These are phyloP conservation scores for Brachyptera putata DNA, from an alignment of 2,888 invertebrate genomes.

Conservation along the genomic window DNA sequence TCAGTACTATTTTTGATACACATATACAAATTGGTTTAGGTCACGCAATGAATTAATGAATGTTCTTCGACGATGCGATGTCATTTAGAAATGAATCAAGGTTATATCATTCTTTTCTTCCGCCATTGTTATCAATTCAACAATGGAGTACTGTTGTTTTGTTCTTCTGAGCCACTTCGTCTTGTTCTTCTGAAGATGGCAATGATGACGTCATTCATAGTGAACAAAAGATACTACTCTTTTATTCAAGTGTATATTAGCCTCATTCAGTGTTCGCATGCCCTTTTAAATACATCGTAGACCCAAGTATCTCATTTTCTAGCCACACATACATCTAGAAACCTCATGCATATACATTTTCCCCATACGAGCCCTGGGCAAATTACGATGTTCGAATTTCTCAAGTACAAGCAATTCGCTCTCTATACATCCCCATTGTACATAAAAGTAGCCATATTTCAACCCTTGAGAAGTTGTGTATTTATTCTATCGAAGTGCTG, in stretches of 20 bases:
- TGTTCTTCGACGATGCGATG: neutral
- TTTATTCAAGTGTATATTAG: neutral
- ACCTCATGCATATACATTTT: too few species aligned
- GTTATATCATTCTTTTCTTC: neutral
- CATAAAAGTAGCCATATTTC: too few species aligned
- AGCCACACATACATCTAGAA: too few species aligned
- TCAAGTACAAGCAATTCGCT: too few species aligned
- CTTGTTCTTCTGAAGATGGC: neutral
- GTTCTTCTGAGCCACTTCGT: neutral
- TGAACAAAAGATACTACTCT: neutral
- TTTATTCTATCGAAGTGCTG: too few species aligned
- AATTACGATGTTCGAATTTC: too few species aligned
- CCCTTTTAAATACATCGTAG: neutral
- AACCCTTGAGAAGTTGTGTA: too few species aligned
- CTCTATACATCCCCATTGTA: too few species aligned
- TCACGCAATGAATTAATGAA: too few species aligned
- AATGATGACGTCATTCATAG: neutral
- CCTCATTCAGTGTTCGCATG: constrained; percentile 1
- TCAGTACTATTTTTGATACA: neutral
- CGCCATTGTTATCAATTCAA: neutral
- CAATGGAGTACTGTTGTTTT: neutral
- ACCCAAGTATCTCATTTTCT: neutral
- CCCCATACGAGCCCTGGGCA: too few species aligned
- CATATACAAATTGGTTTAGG: too few species aligned
- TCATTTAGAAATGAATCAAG: neutral